These are phyloP conservation scores for Oncopodura yosiiana DNA, from an alignment of 1,140 invertebrate species.

Conservation along the genomic window DNA sequence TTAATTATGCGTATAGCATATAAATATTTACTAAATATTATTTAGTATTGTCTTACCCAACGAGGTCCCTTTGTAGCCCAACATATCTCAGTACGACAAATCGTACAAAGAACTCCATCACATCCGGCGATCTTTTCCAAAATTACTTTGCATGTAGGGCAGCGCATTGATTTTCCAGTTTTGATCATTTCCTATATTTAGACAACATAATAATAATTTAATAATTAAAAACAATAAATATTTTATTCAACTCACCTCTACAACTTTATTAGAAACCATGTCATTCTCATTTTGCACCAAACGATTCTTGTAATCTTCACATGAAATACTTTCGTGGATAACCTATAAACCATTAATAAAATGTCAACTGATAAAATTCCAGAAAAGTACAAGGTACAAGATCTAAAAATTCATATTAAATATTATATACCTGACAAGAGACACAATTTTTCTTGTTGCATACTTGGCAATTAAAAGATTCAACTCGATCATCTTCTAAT, in stretches of 20 bases:
- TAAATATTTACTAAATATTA: neutral
- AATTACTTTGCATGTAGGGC: constrained; percentile 70
- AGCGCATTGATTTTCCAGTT: constrained; percentile 71
- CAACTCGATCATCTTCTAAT: constrained; percentile 62
- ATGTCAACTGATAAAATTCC: neutral
- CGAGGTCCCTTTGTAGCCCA: constrained; percentile 80
- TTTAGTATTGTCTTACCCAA: constrained; percentile 65
- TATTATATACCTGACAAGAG: constrained; percentile 71
- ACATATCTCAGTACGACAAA: constrained; percentile 88
- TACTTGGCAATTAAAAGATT: constrained; percentile 72
- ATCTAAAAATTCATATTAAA: constrained; percentile 2
- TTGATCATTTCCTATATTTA: constrained; percentile 71
- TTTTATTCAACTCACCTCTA: constrained; percentile 3
- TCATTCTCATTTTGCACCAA: constrained; percentile 38
- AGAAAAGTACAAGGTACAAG: neutral
- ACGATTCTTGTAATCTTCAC: constrained; percentile 71
- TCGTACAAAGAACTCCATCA: constrained; percentile 83
- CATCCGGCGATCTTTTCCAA: constrained; percentile 88
- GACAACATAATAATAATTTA: constrained; percentile 9
- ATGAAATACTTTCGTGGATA: constrained; percentile 72
- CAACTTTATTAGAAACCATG: constrained; percentile 5
- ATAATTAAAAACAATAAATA: neutral
- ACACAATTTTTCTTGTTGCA: constrained; percentile 73
- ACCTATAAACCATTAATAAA: constrained; percentile 46
- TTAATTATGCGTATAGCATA: neutral